Conservation (phyloP, 2,797 vertebrate genomes). For the Neosilurus mollespiculum region DNA sequence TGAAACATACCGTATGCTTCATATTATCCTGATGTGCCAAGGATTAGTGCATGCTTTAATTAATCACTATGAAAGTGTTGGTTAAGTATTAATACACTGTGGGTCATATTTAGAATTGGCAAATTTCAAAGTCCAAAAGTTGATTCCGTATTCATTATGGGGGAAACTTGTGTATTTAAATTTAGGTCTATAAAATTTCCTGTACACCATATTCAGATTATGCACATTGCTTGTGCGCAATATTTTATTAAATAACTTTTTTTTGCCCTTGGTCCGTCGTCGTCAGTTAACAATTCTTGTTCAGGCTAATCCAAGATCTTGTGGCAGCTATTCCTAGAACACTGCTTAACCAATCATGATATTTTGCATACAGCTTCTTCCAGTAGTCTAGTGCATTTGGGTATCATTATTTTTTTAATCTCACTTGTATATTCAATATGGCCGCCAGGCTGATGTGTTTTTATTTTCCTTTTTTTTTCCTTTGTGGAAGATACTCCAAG, state of each 20-base stretch:
- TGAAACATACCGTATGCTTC: background rate
- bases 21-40: background rate
- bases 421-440: too few relatives aligned
- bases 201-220: background rate
- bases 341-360: too few relatives aligned
- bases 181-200: background rate
- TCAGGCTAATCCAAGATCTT: too few relatives aligned
- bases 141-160: background rate
- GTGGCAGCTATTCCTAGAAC: too few relatives aligned
- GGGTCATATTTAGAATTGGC: background rate
- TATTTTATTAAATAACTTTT: background rate
- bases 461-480: too few relatives aligned
- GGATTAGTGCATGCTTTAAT: background rate
- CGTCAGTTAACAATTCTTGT: too few relatives aligned
- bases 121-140: background rate
- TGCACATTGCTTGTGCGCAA: background rate
- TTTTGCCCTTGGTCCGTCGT: too few relatives aligned
- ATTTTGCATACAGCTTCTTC: too few relatives aligned
- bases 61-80: background rate
- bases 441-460: too few relatives aligned
- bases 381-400: too few relatives aligned
- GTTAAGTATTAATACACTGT: conserved; percentile 3
- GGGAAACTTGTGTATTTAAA: background rate
- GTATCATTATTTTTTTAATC: too few relatives aligned
- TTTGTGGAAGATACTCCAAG: too few relatives aligned